phyloP scores from a whole-genome alignment of 2,113 vertebrate genomes.

The Caloenas nicobarica region DNA sequence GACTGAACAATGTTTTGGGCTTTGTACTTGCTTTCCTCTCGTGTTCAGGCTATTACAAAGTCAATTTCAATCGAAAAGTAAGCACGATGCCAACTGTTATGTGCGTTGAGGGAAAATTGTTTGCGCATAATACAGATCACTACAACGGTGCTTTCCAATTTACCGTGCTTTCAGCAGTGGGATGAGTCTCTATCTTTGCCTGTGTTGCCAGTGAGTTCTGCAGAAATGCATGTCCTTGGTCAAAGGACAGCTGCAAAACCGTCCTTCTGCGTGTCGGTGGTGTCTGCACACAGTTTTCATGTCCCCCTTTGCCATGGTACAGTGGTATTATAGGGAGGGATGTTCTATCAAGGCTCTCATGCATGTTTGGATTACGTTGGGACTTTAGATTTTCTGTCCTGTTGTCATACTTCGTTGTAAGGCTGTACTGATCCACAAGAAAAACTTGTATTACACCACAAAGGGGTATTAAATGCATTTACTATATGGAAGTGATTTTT shows the following conservation, averaged over 20 bases:
- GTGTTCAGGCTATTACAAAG: neutral
- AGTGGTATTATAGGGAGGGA: neutral
- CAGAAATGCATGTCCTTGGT: neutral
- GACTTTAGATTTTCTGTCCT: neutral
- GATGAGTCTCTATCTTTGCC: neutral
- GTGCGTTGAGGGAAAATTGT: neutral
- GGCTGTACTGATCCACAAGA: neutral
- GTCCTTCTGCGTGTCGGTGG: neutral
- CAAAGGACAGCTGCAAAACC: neutral
- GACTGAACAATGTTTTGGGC: neutral
- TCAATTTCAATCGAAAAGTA: neutral
- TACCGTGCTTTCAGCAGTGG: neutral
- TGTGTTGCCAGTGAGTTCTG: neutral
- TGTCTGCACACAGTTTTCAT: neutral
- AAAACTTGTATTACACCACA: neutral
- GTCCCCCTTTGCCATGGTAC: neutral
- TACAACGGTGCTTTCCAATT: neutral
- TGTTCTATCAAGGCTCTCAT: neutral
- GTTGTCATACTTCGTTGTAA: neutral
- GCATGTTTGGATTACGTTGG: neutral
- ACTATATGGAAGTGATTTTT: neutral
- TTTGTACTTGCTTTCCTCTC: neutral
- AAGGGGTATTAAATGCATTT: neutral
- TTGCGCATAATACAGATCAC: neutral
- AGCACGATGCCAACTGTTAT: neutral